Evolutionary conservation across 1,140 invertebrate genomes (phyloP).

Genomic region (Yoshiicerus persimilis): DNA sequence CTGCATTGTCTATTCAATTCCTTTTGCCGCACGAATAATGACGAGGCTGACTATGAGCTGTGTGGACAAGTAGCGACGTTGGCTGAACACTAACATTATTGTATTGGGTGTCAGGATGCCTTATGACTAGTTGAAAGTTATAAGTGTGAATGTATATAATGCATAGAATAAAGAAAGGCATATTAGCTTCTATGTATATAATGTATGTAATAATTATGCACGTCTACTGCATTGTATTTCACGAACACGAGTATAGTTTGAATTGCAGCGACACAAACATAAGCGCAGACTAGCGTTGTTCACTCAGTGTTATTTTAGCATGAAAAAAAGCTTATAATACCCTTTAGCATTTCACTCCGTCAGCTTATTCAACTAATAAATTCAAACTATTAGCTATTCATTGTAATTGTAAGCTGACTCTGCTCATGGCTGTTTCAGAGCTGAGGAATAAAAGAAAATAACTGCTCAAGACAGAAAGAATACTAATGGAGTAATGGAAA

Average conservation of each 20-base stretch:
- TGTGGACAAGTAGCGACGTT: neutral
- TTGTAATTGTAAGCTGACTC: neutral
- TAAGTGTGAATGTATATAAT: too few species aligned
- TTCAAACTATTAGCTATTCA: conserved; percentile 12
- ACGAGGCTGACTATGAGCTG: neutral
- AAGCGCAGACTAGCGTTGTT: too few species aligned
- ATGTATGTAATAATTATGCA: neutral
- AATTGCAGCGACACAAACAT: too few species aligned
- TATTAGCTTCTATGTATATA: neutral
- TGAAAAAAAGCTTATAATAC: neutral
- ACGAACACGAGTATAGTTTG: too few species aligned
- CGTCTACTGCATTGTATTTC: neutral
- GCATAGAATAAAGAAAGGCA: neutral
- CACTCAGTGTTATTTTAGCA: neutral
- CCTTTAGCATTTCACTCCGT: neutral
- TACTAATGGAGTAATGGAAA: neutral
- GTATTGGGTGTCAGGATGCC: neutral
- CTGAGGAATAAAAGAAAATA: neutral
- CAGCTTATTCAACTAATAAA: neutral
- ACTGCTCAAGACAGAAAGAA: neutral
- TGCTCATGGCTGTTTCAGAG: neutral
- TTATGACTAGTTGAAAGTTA: neutral
- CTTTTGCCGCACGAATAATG: neutral
- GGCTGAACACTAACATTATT: neutral
- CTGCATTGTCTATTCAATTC: neutral